Conservation (phyloP, 2,113 vertebrate genomes). For the Coturnix japonica region DNA sequence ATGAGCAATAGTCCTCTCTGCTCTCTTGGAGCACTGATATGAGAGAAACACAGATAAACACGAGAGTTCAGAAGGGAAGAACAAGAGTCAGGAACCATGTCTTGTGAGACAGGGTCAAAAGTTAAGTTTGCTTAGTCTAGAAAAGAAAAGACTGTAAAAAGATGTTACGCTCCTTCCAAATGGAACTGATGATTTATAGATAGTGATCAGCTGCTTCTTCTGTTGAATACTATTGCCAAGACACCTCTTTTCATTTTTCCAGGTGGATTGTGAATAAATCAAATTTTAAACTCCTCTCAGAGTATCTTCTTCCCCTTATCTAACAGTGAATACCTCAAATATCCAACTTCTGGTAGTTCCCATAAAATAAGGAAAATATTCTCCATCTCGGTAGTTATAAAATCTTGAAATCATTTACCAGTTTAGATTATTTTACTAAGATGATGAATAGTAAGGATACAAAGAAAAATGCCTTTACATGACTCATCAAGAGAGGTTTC, state of each 20-base stretch:
- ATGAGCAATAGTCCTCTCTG: neutral
- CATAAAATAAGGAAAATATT: neutral
- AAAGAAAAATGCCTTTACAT: neutral
- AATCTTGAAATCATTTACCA: neutral
- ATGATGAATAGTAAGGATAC: neutral
- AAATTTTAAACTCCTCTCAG: neutral
- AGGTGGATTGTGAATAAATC: neutral
- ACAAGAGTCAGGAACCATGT: neutral
- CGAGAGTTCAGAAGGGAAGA: neutral
- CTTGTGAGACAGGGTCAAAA: neutral
- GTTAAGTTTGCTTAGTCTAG: neutral
- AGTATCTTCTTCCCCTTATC: neutral
- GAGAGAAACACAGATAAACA: neutral
- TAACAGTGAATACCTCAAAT: neutral
- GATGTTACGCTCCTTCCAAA: neutral
- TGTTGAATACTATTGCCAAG: neutral
- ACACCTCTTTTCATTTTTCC: neutral
- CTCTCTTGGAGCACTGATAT: neutral
- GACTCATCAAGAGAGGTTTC: neutral
- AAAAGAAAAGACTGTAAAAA: neutral
- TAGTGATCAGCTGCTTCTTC: neutral
- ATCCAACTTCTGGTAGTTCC: neutral
- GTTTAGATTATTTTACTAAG: neutral
- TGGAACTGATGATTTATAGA: neutral
- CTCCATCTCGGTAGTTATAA: neutral